phyloP scores from a whole-genome alignment of 2,113 vertebrate genomes.

The Chiloscyllium plagiosum region DNA sequence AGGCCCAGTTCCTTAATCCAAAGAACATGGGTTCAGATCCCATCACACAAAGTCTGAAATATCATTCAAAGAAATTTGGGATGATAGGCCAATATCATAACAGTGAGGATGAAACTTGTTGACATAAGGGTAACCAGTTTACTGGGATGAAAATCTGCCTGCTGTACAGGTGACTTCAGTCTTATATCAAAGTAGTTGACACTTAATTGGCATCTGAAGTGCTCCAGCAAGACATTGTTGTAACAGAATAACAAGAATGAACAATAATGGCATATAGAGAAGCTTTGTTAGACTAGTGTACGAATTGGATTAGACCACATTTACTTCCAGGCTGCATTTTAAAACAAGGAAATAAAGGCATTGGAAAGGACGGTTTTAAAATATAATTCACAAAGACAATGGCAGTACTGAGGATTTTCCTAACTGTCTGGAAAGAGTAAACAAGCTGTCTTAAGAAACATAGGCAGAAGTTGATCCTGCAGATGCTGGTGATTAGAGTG shows the following conservation, averaged over 20 bases:
- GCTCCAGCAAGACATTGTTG: not conserved
- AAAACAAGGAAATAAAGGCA: too few species aligned
- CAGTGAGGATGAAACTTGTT: not conserved
- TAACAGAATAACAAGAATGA: not conserved
- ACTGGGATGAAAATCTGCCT: not conserved
- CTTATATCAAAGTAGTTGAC: not conserved
- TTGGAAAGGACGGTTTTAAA: too few species aligned
- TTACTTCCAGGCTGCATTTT: not conserved
- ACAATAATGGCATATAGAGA: not conserved
- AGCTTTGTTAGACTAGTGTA: too few species aligned
- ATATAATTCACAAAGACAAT: too few species aligned
- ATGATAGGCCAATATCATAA: not conserved
- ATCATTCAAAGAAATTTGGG: not conserved
- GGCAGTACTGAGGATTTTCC: too few species aligned
- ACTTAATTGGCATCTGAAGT: not conserved
- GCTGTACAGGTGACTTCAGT: not conserved
- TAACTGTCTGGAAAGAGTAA: too few species aligned
- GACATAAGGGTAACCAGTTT: not conserved
- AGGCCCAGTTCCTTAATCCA: not conserved
- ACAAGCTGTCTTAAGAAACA: too few species aligned
- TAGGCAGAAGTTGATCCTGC: too few species aligned
- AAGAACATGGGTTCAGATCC: not conserved
- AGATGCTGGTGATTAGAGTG: too few species aligned
- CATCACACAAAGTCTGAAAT: not conserved
- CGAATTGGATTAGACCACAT: too few species aligned